These are phyloP conservation scores for Cirrhinus molitorella DNA, from an alignment of 2,797 vertebrate genomes.

Conservation along the genomic window DNA sequence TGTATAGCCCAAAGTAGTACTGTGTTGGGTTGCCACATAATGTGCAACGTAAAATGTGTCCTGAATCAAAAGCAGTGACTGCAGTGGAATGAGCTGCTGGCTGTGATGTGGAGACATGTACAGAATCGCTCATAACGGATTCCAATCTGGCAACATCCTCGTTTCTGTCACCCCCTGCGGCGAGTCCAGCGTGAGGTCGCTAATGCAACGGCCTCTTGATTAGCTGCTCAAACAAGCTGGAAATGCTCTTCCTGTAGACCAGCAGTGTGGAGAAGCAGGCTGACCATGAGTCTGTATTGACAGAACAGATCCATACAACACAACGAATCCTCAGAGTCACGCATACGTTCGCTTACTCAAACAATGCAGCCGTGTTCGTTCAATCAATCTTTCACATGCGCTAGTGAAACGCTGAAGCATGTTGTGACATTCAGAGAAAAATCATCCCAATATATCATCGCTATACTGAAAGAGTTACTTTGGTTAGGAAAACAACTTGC, in stretches of 20 bases:
- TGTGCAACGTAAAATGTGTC: not conserved
- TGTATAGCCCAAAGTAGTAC: not conserved
- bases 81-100: not conserved
- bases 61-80: not conserved
- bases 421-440: not conserved
- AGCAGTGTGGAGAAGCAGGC: not conserved
- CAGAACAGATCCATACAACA: not conserved
- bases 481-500: not conserved
- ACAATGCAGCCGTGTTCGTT: not conserved
- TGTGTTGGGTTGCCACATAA: not conserved
- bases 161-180: not conserved
- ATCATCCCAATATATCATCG: not conserved
- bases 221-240: conserved; percentile 30
- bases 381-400: not conserved
- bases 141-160: conserved; percentile 27
- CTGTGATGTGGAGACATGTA: conserved; percentile 6
- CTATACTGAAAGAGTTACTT: not conserved
- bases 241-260: not conserved
- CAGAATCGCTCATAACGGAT: conserved; percentile 27
- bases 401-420: not conserved
- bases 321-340: not conserved
- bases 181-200: conserved; percentile 2
- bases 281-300: not conserved
- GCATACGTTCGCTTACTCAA: not conserved
- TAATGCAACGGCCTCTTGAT: conserved; percentile 16